phyloP scores from a whole-genome alignment of 2,113 vertebrate genomes.

The Promerops cafer region DNA sequence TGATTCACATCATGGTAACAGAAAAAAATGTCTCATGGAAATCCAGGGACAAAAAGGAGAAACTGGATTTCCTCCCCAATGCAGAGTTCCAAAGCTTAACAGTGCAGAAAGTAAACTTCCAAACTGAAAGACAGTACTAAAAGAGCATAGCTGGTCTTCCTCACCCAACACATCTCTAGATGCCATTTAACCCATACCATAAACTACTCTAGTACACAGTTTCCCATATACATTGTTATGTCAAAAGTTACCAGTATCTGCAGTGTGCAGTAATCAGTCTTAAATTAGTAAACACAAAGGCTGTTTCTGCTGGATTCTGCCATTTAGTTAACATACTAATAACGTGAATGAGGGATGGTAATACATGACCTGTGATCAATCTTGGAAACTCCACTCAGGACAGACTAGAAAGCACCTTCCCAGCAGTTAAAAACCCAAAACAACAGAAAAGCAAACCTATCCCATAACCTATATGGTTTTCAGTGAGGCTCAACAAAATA shows the following conservation, averaged over 20 bases:
- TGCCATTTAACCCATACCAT: not conserved
- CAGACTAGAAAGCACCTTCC: not conserved
- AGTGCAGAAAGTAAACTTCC: not conserved
- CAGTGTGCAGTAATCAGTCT: not conserved
- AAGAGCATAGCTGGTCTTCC: not conserved
- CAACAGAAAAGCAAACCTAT: not conserved
- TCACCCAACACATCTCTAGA: not conserved
- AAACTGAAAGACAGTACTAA: not conserved
- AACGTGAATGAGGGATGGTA: not conserved
- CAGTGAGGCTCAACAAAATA: not conserved
- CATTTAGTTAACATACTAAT: not conserved
- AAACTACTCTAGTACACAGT: not conserved
- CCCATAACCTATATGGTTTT: not conserved
- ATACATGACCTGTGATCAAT: not conserved
- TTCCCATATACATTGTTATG: not conserved
- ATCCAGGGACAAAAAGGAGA: not conserved
- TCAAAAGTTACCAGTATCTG: not conserved
- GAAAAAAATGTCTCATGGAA: not conserved
- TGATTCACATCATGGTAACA: not conserved
- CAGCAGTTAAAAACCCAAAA: not conserved
- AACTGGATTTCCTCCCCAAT: not conserved
- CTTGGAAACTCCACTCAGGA: not conserved
- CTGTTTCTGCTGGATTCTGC: not conserved
- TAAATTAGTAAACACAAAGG: not conserved
- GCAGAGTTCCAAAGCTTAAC: not conserved